A percentile compares a stretch with the other conserved stretches of the same genome.
phyloP scores from a whole-genome alignment of 23 tunicate genomes.

The Halocynthia aurantium region DNA sequence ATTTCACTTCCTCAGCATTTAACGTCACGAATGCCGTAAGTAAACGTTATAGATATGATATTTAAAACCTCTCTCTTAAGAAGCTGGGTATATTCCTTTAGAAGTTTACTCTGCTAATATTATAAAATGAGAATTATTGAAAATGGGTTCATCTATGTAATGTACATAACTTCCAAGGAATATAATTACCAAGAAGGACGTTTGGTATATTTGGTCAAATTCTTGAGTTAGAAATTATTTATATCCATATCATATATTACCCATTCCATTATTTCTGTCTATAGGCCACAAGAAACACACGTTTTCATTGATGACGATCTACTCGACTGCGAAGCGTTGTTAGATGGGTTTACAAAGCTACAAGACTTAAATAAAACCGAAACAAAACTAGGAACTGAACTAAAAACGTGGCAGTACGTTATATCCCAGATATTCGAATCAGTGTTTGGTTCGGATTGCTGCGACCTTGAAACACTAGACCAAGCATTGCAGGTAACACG shows the following conservation, averaged over 20 bases:
- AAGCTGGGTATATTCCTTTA: no score
- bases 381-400: constrained; percentile 3
- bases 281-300: constrained; percentile 25
- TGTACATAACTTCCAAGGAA: no score
- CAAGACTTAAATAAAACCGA: background rate
- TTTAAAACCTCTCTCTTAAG: no score
- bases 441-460: constrained; percentile 52
- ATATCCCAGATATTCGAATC: constrained; percentile 68
- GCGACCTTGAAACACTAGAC: constrained; percentile 44
- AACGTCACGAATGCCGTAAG: constrained; percentile 35
- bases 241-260: background rate
- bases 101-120: background rate
- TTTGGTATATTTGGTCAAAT: no score
- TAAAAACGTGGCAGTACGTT: constrained; percentile 1
- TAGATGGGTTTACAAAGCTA: constrained; percentile 14
- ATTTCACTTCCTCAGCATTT: constrained; percentile 10
- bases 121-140: background rate
- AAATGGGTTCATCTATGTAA: background rate
- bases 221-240: background rate
- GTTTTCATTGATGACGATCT: constrained; percentile 23
- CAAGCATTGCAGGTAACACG: constrained; percentile 34
- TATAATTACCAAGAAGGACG: no score
- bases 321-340: constrained; percentile 10
- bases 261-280: background rate
- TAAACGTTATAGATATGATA: background rate